These are phyloP conservation scores for Phyllotis vaccarum DNA, from an alignment of 2,797 vertebrate species.

Conservation along the genomic window DNA sequence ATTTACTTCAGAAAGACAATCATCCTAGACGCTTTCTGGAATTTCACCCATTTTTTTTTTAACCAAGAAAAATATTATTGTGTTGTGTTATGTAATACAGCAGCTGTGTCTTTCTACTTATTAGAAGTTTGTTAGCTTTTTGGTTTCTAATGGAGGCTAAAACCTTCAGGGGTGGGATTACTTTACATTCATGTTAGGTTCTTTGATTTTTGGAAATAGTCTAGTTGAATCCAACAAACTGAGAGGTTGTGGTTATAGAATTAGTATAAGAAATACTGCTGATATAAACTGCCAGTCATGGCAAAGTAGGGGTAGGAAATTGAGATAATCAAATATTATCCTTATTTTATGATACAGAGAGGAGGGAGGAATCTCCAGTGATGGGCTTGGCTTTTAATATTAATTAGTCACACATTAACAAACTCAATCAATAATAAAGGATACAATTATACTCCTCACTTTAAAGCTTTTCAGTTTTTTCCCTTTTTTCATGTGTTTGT, in stretches of 20 bases:
- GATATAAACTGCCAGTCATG: background rate
- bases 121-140: conserved; percentile 57
- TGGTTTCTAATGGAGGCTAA: background rate
- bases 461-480: background rate
- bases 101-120: conserved; percentile 60
- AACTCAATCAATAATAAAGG: conserved; percentile 1
- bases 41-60: conserved; percentile 63
- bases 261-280: background rate
- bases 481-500: background rate
- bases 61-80: conserved; percentile 27
- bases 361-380: background rate
- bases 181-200: conserved; percentile 53
- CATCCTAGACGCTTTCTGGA: conserved; percentile 35
- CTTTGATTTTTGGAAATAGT: conserved; percentile 47
- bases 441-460: background rate
- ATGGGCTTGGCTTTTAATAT: background rate
- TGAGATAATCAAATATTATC: background rate
- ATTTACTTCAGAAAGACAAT: conserved; percentile 64
- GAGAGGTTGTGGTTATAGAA: background rate
- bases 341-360: background rate
- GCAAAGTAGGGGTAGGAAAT: background rate
- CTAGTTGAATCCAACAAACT: background rate
- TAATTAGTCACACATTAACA: background rate
- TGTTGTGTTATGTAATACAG: conserved; percentile 56
- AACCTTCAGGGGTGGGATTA: background rate